Evolutionary conservation across 2,113 vertebrate genomes (phyloP), one percentile per base, ranked within the genome.

Genomic region (Crotalus helleri): DNA sequence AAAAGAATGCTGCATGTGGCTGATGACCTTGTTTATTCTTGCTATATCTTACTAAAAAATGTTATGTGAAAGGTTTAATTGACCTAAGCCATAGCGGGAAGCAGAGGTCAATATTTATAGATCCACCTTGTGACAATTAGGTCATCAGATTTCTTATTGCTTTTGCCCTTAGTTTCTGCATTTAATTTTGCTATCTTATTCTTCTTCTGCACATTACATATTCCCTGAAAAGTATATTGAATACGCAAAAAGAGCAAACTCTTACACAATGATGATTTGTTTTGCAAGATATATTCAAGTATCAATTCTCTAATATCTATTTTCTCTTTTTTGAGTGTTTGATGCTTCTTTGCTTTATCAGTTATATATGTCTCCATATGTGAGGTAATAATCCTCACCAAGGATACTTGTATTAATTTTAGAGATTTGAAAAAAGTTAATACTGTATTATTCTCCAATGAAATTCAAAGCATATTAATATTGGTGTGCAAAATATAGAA

Each of bases 391-490:
- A 57, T n/a, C 55, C 74, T 21, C 17, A 3, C n/a, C 5, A 74
- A 39, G 5, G 15, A 39, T 33, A 39, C n/a, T 33, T 2, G 2
- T 88, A 55, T 88, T 15, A 24, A 29, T 81, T 7, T 49, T 44
- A 85, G 10, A 10, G 0, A 3, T 74, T 93, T 95, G 88, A 81
- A 85, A 86, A 54, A 93, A 5, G 87, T 69, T 91, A 26, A 46
- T 4, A 53, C 93, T 86, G 92, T 49, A 93, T 93, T 24, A 89
- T 93, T 89, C 49, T 51, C 12, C 87, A 92, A 90, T 93, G 90
- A 92, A 10, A 46, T 44, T 44, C 74, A 91, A 93, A 94, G 55
- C 24, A 69, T n/a, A 44, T 19, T 89, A 89, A 21, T 23, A 89
- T 87, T 81, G 44, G 12, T 55, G 7, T 19, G 12, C 33, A 91